Conservation (phyloP, 2,113 vertebrate genomes). For the Calidris pygmaea region DNA sequence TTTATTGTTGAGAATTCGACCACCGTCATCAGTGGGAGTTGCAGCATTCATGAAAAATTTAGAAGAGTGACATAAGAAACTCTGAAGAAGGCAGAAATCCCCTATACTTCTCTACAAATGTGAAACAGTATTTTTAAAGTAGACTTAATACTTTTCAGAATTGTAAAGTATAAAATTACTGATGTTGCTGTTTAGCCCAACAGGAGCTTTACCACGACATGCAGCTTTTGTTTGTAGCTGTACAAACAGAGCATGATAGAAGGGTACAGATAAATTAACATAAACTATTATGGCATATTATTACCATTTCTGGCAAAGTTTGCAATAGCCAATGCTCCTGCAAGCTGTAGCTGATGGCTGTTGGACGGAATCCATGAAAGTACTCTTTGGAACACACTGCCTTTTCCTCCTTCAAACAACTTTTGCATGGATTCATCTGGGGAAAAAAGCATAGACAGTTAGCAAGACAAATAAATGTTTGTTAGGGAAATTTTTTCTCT, state of each 20-base stretch:
- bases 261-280: not conserved
- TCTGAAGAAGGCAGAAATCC: not conserved
- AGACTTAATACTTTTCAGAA: not conserved
- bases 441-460: constrained; percentile 39
- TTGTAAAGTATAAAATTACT: not conserved
- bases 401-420: constrained; percentile 95
- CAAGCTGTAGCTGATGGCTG: constrained; percentile 96
- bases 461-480: not conserved
- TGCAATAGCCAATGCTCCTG: constrained; percentile 94
- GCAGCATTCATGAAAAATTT: not conserved
- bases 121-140: not conserved
- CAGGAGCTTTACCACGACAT: not conserved
- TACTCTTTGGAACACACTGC: constrained; percentile 94
- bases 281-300: not conserved
- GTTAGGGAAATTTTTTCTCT: not conserved
- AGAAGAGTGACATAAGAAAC: not conserved
- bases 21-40: not conserved
- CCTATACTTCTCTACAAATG: not conserved
- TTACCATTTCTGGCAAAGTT: constrained; percentile 98
- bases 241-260: not conserved
- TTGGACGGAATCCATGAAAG: constrained; percentile 96
- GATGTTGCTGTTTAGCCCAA: not conserved
- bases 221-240: not conserved
- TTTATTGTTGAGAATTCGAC: not conserved
- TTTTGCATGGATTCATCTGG: constrained; percentile 99